Evolutionary conservation across 2,113 vertebrate species (phyloP).

Genomic region (Australoheros scitulus): DNA sequence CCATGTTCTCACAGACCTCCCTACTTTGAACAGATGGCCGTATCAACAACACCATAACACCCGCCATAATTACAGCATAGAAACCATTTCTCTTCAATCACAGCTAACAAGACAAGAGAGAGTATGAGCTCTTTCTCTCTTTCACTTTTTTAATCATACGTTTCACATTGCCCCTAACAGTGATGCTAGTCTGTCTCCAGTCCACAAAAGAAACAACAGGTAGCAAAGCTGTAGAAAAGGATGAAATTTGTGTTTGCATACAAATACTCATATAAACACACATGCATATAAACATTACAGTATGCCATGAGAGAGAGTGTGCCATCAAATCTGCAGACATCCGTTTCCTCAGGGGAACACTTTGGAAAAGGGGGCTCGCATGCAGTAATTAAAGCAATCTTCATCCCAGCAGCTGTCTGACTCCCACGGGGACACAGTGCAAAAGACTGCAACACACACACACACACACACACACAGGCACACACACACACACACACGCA

Average conservation of each 20-base stretch:
- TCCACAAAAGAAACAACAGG: neutral
- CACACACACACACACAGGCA: neutral
- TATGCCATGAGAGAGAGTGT: conserved; percentile 14
- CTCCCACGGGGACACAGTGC: conserved; percentile 19
- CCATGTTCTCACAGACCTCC: neutral
- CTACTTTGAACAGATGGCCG: conserved; percentile 63
- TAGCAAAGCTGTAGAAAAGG: conserved; percentile 7
- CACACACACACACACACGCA: neutral
- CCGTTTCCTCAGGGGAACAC: conserved; percentile 11
- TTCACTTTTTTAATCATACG: neutral
- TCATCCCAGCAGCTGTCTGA: conserved; percentile 39
- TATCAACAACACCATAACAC: conserved; percentile 29
- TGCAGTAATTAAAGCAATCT: conserved; percentile 58
- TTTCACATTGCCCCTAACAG: conserved; percentile 10
- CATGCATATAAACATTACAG: neutral
- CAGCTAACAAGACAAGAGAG: conserved; percentile 42
- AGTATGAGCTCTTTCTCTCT: neutral
- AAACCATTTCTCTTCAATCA: conserved; percentile 45
- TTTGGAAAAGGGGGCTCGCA: conserved; percentile 14
- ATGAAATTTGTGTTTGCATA: conserved; percentile 1
- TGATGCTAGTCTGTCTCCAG: neutral
- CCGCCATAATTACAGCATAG: conserved; percentile 36
- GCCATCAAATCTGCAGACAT: conserved; percentile 31
- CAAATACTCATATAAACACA: neutral
- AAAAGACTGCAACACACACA: conserved; percentile 7